A percentile compares a stretch with the other conserved stretches of the same genome.
Conservation (phyloP, 2,113 vertebrate species). For the pig (Sus scrofa) region DNA sequence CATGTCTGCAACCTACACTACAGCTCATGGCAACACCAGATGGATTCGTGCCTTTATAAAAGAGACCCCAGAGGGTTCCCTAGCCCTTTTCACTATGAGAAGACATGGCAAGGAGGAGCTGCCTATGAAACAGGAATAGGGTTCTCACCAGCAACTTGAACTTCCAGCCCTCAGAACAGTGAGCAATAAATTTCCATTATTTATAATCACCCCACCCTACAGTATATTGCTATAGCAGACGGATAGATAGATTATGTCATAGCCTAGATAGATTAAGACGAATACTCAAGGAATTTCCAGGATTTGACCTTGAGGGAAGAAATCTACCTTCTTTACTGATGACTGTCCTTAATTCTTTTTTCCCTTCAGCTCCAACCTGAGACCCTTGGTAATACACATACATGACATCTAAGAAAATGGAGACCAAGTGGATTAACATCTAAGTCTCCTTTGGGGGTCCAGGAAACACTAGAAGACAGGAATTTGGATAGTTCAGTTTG, state of each 20-base stretch:
- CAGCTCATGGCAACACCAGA: too few species aligned
- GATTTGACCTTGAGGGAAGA: not conserved
- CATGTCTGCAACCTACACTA: too few species aligned
- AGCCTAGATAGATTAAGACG: not conserved
- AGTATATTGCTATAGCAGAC: not conserved
- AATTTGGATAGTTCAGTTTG: not conserved
- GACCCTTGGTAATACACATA: not conserved
- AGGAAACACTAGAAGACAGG: not conserved
- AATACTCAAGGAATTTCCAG: not conserved
- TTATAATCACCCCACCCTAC: not conserved
- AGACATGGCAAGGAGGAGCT: not conserved
- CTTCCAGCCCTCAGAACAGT: not conserved
- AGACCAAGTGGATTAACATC: not conserved
- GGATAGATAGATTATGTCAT: too few species aligned
- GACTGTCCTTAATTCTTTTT: not conserved
- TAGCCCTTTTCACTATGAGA: not conserved
- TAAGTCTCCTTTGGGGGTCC: not conserved
- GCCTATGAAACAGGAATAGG: not conserved
- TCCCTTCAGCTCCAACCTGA: not conserved
- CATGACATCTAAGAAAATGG: not conserved
- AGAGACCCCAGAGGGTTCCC: not conserved
- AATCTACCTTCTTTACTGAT: not conserved
- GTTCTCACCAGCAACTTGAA: not conserved
- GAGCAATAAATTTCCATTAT: not conserved
- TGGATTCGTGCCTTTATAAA: too few species aligned